Conservation (phyloP, 2,797 vertebrate genomes). For the Lepus oiostolus region DNA sequence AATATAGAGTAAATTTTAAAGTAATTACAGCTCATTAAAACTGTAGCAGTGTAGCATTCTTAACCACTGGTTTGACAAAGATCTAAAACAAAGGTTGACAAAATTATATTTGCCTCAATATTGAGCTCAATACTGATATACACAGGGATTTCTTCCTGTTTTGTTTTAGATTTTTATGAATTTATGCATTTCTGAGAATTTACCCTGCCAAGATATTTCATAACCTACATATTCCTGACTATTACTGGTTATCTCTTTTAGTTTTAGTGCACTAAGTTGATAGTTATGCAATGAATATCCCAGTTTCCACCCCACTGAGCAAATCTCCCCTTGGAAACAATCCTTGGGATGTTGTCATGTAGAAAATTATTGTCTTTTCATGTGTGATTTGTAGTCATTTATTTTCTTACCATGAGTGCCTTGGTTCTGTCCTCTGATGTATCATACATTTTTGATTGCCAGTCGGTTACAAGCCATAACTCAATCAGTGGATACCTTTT, state of each 20-base stretch:
- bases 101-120: no score
- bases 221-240: conserved; percentile 18
- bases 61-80: no score
- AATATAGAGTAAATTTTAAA: no score
- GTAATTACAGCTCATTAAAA: no score
- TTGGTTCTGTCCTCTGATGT: neutral
- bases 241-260: conserved; percentile 67
- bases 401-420: conserved; percentile 73
- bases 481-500: conserved; percentile 21
- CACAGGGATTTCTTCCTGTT: no score
- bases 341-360: conserved; percentile 60
- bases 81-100: no score
- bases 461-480: neutral
- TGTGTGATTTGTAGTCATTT: conserved; percentile 70
- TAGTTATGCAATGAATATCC: conserved; percentile 24
- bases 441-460: conserved; percentile 37
- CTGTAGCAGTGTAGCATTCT: no score
- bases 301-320: conserved; percentile 48
- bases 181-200: conserved; percentile 7
- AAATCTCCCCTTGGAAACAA: conserved; percentile 70
- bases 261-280: conserved; percentile 70
- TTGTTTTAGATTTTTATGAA: no score
- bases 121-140: no score
- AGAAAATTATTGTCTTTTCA: conserved; percentile 79
- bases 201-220: neutral